Base-by-base conservation (phyloP, 2,113 vertebrate genomes). In the Sebastes fasciatus region DNA sequence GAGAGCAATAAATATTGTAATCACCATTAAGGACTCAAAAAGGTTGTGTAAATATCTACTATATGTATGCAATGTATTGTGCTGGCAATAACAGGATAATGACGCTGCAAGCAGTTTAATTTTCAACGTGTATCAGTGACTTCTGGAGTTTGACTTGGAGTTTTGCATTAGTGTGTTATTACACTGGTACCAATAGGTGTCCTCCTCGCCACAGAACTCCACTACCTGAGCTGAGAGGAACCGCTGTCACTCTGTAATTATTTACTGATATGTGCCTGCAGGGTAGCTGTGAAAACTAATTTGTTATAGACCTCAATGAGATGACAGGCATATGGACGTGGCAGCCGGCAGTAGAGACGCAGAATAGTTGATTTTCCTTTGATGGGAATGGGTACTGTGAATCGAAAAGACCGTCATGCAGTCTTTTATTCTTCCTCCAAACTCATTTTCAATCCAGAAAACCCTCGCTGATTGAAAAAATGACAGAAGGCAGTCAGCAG, bases 161-260 rank as follows among this genome's bases (percentile, higher is more conserved):
- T 60, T 61, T 16, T 78, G 40, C 7, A 8, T 26, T 67, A 34
- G 54, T 88, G 85, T 69, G 55, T 52, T 89, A 10, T 71, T 67
- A 52, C 57, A 16, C 19, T 67, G 60, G 72, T 4, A 79, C 88
- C 88, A 84, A 76, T 84, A 90, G 89, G 67, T 88, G 89, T 90
- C 89, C 76, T 76, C 60, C 75, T 92, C 69, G 60, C 49, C 85
- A 72, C 19, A 69, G 71, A 74, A 46, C 74, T 70, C 21, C 10
- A 23, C 26, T 60, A 10, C 14, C n/a, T 40, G 43, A 11, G 40
- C 52, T 70, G 19, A 63, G 23, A 42, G 62, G 42, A 77, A 9
- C 17, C 26, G 4, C 42, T 26, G 13, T 60, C 34, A 60, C 16
- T 19, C 34, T 62, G 21, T 34, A 42, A 12, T 26, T 13, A 9